These are phyloP conservation scores for Australoheros scitulus DNA, from an alignment of 2,113 vertebrate genomes.

Conservation along the genomic window DNA sequence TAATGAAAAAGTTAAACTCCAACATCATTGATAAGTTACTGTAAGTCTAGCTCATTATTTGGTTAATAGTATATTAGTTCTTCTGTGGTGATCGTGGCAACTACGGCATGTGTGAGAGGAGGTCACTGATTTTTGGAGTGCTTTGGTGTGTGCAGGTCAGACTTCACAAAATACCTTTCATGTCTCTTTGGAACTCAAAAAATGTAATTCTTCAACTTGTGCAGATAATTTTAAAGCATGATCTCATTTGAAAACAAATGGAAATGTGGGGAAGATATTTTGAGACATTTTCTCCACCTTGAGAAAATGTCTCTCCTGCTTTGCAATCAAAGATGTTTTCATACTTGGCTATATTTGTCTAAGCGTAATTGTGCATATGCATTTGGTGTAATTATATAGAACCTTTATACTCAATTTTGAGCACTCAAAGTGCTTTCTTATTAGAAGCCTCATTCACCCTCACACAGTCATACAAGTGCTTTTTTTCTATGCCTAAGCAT, in stretches of 20 bases:
- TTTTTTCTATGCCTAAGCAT: accelerated
- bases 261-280: no score
- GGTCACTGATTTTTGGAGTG: no score
- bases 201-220: no score
- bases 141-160: no score
- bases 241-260: no score
- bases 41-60: neutral
- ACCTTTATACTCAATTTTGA: neutral
- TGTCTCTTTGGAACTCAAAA: no score
- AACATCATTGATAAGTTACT: neutral
- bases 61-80: no score
- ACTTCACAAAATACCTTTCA: no score
- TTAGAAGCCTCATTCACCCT: neutral
- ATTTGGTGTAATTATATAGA: neutral
- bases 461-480: neutral
- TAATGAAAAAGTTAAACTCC: neutral
- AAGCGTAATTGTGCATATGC: neutral
- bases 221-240: no score
- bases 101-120: no score
- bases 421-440: neutral
- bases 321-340: neutral
- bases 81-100: no score
- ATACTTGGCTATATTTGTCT: neutral
- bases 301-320: neutral
- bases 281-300: no score